phyloP scores from a whole-genome alignment of 92 coral and sea anemone species.

The Palythoa grandis region DNA sequence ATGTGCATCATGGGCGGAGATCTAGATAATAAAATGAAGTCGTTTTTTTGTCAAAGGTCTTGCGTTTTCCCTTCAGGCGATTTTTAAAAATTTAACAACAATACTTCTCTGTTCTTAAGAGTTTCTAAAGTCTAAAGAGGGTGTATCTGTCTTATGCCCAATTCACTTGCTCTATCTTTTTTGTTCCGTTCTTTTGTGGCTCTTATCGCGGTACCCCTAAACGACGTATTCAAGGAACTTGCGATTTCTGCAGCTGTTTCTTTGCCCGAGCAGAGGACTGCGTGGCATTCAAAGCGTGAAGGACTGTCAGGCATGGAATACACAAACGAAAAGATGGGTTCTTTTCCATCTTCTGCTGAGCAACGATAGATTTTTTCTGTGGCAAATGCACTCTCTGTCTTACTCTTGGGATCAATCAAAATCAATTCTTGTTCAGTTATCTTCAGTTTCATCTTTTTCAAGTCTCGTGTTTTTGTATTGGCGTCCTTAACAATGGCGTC shows the following conservation, averaged over 20 bases:
- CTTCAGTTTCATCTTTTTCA: constrained; percentile 24
- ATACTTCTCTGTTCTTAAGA: too few species aligned
- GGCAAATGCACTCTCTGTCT: not conserved
- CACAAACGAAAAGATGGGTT: constrained; percentile 26
- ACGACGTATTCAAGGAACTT: not conserved
- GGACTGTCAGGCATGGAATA: not conserved
- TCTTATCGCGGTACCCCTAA: not conserved
- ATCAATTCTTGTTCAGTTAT: constrained; percentile 8
- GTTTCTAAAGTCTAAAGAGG: not conserved
- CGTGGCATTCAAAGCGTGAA: constrained; percentile 28
- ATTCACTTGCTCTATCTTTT: not conserved
- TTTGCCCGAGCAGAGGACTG: constrained; percentile 2
- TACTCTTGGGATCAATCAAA: constrained; percentile 3
- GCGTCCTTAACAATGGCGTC: constrained; percentile 19
- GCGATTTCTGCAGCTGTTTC: constrained; percentile 3
- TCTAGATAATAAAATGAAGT: too few species aligned
- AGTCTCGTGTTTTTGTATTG: not conserved
- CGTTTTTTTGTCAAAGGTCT: too few species aligned
- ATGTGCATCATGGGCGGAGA: too few species aligned
- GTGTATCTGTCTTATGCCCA: not conserved
- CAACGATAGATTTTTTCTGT: constrained; percentile 27
- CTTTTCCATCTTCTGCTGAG: constrained; percentile 13
- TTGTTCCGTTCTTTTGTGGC: not conserved
- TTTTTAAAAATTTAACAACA: not conserved
- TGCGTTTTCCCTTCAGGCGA: too few species aligned